Conservation (phyloP, 2,797 vertebrate species). For the Pseudomugil tenellus region DNA sequence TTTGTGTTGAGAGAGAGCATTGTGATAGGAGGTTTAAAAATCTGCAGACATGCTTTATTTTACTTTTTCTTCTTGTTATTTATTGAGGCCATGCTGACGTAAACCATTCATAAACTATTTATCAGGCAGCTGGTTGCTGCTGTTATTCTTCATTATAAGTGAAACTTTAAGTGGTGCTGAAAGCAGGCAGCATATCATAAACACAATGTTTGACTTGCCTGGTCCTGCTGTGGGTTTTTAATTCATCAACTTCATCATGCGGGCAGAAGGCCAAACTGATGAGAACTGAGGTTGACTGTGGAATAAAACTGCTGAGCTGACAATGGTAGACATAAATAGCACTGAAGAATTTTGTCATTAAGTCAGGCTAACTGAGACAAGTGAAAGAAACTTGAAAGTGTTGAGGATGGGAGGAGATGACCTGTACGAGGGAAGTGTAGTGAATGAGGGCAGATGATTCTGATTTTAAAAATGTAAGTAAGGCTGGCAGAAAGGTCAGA, state of each 20-base stretch:
- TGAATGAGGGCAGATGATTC: not conserved
- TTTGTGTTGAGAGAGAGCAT: not conserved
- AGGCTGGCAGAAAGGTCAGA: constrained; percentile 7
- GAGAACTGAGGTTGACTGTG: not conserved
- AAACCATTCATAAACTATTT: not conserved
- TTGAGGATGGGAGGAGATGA: not conserved
- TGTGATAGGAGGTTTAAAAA: not conserved
- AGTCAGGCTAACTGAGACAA: not conserved
- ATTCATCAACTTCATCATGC: constrained; percentile 5
- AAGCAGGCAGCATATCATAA: not conserved
- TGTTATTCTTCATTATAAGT: not conserved
- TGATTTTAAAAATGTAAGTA: not conserved
- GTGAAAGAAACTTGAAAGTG: not conserved
- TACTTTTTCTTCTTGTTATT: not conserved
- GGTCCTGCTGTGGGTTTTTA: constrained; percentile 2
- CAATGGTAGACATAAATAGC: not conserved
- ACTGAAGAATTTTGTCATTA: constrained; percentile 13
- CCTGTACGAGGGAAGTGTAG: not conserved
- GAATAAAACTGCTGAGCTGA: not conserved
- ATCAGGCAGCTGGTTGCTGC: constrained; percentile 6
- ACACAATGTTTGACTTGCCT: not conserved
- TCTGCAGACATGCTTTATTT: not conserved
- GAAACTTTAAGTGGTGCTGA: constrained; percentile 2
- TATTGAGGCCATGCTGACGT: constrained; percentile 1
- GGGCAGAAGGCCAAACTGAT: not conserved